Evolutionary conservation across 53 echinoderm and acorn worm genomes (phyloP), one percentile per base, ranked within the genome.

Genomic region (Temnopleurus reevesii): DNA sequence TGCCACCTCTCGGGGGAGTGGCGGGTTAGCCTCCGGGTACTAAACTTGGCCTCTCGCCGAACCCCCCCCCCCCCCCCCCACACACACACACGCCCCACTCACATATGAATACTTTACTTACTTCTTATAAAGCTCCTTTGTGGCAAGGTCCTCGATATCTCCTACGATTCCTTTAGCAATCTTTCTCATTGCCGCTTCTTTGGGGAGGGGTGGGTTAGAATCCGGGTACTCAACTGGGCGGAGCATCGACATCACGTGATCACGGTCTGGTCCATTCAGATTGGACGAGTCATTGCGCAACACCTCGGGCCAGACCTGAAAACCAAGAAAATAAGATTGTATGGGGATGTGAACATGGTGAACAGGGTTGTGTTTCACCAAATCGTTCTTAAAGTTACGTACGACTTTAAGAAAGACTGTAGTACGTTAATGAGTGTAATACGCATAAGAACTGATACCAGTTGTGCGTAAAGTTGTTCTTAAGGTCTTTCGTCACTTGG

Each of bases 61-160:
- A n/a, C n/a, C n/a, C n/a, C n/a, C n/a, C n/a, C n/a, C n/a, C n/a
- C n/a, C n/a, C n/a, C n/a, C n/a, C n/a, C n/a, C n/a, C n/a, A n/a
- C n/a, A n/a, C n/a, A n/a, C n/a, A n/a, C n/a, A n/a, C n/a, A n/a
- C n/a, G n/a, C n/a, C n/a, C n/a, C n/a, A n/a, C n/a, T n/a, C n/a
- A n/a, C 3, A 59, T 12, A 30, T 27, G 12, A 2, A 4, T 15
- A 13, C 8, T 17, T 77, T 21, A 18, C 81, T 46, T 84, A 95
- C 95, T 90, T 95, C 65, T 92, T 95, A n/a, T 76, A 93, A 19
- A 95, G 56, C 55, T 92, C 80, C 3, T 76, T 76, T 25, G 86
- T 76, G 5, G 83, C 45, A 5, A 95, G 64, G 89, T 95, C 89
- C 38, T 95, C 95, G 45, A 95, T 93, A 34, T 95, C 95, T n/a